Evolutionary conservation across 2,113 vertebrate genomes (phyloP), one percentile per base, ranked within the genome.

Genomic region (Carassius gibelio): DNA sequence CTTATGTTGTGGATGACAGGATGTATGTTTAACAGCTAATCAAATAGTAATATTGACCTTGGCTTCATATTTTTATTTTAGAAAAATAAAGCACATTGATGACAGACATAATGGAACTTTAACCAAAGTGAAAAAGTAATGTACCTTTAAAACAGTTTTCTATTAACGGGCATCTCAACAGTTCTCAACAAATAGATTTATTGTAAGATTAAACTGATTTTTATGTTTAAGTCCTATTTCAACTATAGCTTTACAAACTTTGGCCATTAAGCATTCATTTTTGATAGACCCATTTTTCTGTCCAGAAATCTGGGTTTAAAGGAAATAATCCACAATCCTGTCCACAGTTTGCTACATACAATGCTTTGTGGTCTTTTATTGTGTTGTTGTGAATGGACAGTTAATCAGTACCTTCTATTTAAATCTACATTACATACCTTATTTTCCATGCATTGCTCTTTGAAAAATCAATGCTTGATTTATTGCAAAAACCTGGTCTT

Each of bases 401-500:
- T 85, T 88, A 83, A 88, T 86, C 84, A 88, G 87, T 83, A 66
- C 55, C 87, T 83, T 87, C 86, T 83, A 34, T 82, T 90, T 86
- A 86, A 61, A 86, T 61, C 81, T 83, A 52, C 83, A 83, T 85
- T 77, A 84, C 72, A 84, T 68, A n/a, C 81, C 61, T 62, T 74
- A 14, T 82, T 55, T 36, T 86, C 66, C 71, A 72, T 77, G 71
- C 77, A 48, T 81, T 3, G 69, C 42, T 71, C 66, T 87, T 78
- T 75, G 52, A 81, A 88, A 86, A 85, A 82, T 85, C 78, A 90
- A 89, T 76, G 87, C 75, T 87, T 89, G 88, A 91, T 92, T 91
- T 87, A 86, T 87, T 85, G 87, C 64, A 34, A 86, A 89, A 87
- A 81, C 81, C 81, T 90, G 69, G 82, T 83, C 85, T 85, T 78